Base-by-base conservation (phyloP, 2,888 invertebrate genomes). In the Metacarcinus magister region DNA sequence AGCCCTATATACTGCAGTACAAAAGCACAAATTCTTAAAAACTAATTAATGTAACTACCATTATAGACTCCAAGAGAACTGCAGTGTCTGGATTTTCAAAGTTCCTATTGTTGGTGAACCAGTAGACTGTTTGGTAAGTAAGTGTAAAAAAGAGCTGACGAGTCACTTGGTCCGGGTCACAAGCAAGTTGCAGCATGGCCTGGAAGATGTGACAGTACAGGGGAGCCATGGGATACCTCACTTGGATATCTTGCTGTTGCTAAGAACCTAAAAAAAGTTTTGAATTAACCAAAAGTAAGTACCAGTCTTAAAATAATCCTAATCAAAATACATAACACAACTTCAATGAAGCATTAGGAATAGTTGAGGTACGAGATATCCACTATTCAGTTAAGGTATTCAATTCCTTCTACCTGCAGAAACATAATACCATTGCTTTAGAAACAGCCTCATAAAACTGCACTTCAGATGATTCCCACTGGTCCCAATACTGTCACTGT, bases 111-210 rank as follows among this genome's bases (percentile, higher is more conserved):
- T 98, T 98, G 0, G 98, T 98, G 97, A 98, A 98, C 98, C 98
- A 98, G 97, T 98, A 98, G 96, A 98, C 98, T 46, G 98, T 97
- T 97, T 98, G 98, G 97, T 98, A 97, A 92, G 98, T 97, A 2
- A 98, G 97, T 0, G 98, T 98, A 97, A 98, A 98, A 97, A 98
- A 98, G 96, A 98, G 97, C 97, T 98, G 98, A 96, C 98, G 97
- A 0, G 98, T 98, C 0, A 98, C 98, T 97, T 98, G 98, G 97
- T 98, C 98, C 0, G 98, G 97, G 97, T 98, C 98, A 97, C 98
- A 98, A 0, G 98, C 98, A 92, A 98, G 97, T 96, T 98, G 97
- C 44, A 98, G 97, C 90, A 98, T 97, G 7, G 98, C 98, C 23
- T 98, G 98, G 87, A 98, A 98, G 5, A 98, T 97, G 94, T 97